Evolutionary conservation across 1,140 invertebrate genomes (phyloP).

Genomic region (Cyclina sinensis): DNA sequence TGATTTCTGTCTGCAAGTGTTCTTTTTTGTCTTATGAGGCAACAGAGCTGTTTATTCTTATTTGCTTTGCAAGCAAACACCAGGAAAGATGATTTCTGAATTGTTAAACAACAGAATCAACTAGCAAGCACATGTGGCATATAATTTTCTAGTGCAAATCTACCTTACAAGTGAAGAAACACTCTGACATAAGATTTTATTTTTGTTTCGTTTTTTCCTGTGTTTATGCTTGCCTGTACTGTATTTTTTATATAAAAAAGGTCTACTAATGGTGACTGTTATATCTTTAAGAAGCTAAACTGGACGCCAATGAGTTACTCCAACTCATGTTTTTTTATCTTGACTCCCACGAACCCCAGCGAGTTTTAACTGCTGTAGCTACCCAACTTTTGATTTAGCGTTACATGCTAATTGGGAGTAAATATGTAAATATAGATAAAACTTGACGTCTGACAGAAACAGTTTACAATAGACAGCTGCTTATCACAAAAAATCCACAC

Average conservation of each 20-base stretch:
- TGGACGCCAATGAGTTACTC: too few relatives aligned
- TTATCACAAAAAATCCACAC: conserved; percentile 30
- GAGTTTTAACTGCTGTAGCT: not conserved
- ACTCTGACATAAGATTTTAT: too few relatives aligned
- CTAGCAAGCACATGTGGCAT: too few relatives aligned
- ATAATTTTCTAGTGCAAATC: too few relatives aligned
- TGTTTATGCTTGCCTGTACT: too few relatives aligned
- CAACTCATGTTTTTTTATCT: not conserved
- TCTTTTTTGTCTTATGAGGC: not conserved
- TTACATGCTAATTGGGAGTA: conserved; percentile 41
- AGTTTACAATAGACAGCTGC: conserved; percentile 51
- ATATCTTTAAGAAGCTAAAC: too few relatives aligned
- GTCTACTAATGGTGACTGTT: too few relatives aligned
- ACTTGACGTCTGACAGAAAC: conserved; percentile 34
- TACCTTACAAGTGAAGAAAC: too few relatives aligned
- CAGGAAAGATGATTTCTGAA: too few relatives aligned
- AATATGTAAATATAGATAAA: conserved; percentile 52
- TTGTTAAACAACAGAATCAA: too few relatives aligned
- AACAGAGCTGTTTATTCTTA: not conserved
- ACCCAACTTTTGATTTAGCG: not conserved
- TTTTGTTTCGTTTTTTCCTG: too few relatives aligned
- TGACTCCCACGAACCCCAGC: not conserved
- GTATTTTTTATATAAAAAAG: too few relatives aligned
- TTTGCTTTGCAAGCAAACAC: not conserved
- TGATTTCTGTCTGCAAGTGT: conserved; percentile 1